Base-by-base conservation (phyloP, 1,140 invertebrate species). In the Penaeus vannamei region DNA sequence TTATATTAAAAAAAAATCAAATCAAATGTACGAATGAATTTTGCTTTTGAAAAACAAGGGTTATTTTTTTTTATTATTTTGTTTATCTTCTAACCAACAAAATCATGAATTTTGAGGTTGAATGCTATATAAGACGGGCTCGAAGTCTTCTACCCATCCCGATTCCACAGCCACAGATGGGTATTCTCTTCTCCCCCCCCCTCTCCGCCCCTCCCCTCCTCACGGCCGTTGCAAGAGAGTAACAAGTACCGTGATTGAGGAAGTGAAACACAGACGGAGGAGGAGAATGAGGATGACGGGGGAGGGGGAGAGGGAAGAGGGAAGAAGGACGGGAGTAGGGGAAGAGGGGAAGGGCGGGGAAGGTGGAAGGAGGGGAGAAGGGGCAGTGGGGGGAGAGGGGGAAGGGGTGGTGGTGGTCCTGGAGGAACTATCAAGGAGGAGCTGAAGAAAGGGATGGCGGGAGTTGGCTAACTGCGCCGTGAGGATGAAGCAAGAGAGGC, bases 371-470 rank as follows among this genome's bases (percentile, higher is more conserved):
- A 14, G 46, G 69, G 59, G 72, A 79, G 84, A 79, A 53, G 53
- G 66, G 79, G 72, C 59, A 53, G 53, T 14, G 53, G 17, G 10
- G 76, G 76, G 12, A 20, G 76, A 36, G 76, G 76, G 76, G 46
- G 76, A 26, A 46, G n/a, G 76, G 59, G 59, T 5, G 23, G 7
- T 79, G 77, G 32, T 42, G 32, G 26, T n/a, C 23, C 26, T 80
- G 64, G 60, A 26, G 19, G 64, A 36, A 84, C 29, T 61, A 69
- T 84, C 36, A 66, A 66, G 32, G 29, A 32, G 26, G 80, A 82
- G 42, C 23, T 32, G 36, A 60, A 83, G 53, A 83, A 23, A 26
- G 76, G 76, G 32, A 79, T 79, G 76, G 32, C 32, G 46, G 32
- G 79, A 81, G 79, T 53, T 53, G 53, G 53, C 53, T 53, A 53